Evolutionary conservation across 2,113 vertebrate species (phyloP).

Genomic region (Xenopus tropicalis): DNA sequence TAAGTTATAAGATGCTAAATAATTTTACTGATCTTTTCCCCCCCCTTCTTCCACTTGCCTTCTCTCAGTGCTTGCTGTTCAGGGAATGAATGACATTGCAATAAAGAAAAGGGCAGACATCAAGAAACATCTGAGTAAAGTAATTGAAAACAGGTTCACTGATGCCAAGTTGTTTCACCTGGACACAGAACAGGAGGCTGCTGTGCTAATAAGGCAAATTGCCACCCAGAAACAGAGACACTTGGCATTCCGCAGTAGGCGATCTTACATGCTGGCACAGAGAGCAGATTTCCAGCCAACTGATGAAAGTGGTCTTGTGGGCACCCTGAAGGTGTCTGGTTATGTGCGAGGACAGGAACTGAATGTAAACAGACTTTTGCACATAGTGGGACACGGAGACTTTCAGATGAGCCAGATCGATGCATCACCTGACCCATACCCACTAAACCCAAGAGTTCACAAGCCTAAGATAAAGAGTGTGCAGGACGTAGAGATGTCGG

Average conservation of each 20-base stretch:
- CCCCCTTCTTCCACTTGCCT: not conserved
- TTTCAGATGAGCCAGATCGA: slow-evolving; percentile 92
- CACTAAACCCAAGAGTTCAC: slow-evolving; percentile 60
- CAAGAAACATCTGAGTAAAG: slow-evolving; percentile 74
- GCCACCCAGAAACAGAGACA: slow-evolving; percentile 81
- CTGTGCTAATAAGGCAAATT: slow-evolving; percentile 78
- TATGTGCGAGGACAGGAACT: slow-evolving; percentile 82
- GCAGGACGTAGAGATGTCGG: slow-evolving; percentile 71
- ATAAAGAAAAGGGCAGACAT: slow-evolving; percentile 81
- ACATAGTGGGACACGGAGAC: slow-evolving; percentile 88
- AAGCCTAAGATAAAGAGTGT: slow-evolving; percentile 60
- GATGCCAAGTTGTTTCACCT: slow-evolving; percentile 77
- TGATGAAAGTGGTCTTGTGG: slow-evolving; percentile 62
- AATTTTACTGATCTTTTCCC: no score
- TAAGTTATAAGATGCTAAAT: no score
- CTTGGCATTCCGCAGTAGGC: slow-evolving; percentile 79
- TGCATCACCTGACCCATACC: slow-evolving; percentile 79
- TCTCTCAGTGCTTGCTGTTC: slow-evolving; percentile 75
- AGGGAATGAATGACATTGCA: slow-evolving; percentile 71
- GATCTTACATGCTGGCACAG: slow-evolving; percentile 78
- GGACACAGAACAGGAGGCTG: slow-evolving; percentile 79
- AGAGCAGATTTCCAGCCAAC: slow-evolving; percentile 68
- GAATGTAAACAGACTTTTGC: slow-evolving; percentile 80
- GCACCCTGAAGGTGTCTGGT: slow-evolving; percentile 86
- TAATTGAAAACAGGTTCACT: slow-evolving; percentile 79